Percentiles rank a stretch among this genome's conserved stretches.
Evolutionary conservation across 53 echinoderm and acorn worm species (phyloP).

Genomic region (Holothuria leucospilota): DNA sequence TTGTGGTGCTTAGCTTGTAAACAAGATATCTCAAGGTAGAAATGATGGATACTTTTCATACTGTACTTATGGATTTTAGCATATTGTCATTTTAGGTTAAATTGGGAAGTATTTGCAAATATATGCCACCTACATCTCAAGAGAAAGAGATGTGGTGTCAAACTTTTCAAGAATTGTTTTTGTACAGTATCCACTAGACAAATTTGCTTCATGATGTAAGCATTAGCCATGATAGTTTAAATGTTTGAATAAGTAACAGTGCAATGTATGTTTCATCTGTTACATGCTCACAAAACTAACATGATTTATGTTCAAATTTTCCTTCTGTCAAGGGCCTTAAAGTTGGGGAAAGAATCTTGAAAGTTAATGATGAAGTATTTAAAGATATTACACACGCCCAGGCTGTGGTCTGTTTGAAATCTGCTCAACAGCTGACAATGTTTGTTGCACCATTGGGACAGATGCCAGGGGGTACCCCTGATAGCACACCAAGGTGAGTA

Average conservation of each 20-base stretch:
- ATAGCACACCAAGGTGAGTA: slow-evolving; percentile 85
- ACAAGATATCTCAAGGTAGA: no score
- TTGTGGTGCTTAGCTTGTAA: no score
- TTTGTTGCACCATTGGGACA: slow-evolving; percentile 90
- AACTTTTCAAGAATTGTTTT: no score
- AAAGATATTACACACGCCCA: slow-evolving; percentile 92
- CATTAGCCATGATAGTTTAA: background rate
- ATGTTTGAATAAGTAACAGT: background rate
- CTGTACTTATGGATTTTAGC: no score
- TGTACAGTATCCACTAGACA: no score
- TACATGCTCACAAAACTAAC: background rate
- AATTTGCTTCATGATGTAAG: no score
- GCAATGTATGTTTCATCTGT: background rate
- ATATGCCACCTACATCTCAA: no score
- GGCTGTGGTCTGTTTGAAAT: slow-evolving; percentile 92
- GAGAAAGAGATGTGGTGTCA: no score
- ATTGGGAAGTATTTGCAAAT: no score
- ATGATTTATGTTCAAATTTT: background rate
- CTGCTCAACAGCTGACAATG: slow-evolving; percentile 73
- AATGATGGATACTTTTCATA: no score
- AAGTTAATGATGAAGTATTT: slow-evolving; percentile 89
- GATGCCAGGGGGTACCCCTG: slow-evolving; percentile 88
- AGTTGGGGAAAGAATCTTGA: slow-evolving; percentile 90
- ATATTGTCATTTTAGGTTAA: no score
- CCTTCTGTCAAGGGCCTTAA: slow-evolving; percentile 74